These are phyloP conservation scores for Bettongia penicillata DNA, from an alignment of 2,113 vertebrate genomes.

Conservation along the genomic window DNA sequence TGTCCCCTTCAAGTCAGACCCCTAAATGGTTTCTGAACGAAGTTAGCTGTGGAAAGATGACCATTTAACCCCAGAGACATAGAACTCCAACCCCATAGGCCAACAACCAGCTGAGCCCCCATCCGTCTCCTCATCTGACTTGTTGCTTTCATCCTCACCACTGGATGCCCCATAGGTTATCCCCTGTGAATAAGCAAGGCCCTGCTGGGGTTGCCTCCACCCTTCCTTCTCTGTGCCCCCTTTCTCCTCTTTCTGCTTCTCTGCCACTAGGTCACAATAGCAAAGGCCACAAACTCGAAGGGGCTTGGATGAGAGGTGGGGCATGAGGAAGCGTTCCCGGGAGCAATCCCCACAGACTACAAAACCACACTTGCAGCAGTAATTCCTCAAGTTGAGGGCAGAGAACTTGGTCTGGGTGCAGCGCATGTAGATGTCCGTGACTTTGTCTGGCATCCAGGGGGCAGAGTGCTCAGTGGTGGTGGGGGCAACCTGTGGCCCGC, in stretches of 20 bases:
- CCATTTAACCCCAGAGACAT: constrained; percentile 82
- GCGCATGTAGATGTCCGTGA: constrained; percentile 93
- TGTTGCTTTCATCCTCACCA: constrained; percentile 81
- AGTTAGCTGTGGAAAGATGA: constrained; percentile 87
- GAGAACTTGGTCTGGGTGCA: constrained; percentile 89
- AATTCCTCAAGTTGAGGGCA: constrained; percentile 89
- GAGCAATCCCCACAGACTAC: constrained; percentile 92
- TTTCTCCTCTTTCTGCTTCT: constrained; percentile 75
- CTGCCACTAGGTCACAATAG: constrained; percentile 79
- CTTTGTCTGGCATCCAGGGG: constrained; percentile 91
- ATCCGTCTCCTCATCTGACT: constrained; percentile 80
- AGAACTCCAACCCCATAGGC: constrained; percentile 83
- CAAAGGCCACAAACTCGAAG: constrained; percentile 89
- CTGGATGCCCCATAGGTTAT: constrained; percentile 80
- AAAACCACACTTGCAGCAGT: constrained; percentile 94
- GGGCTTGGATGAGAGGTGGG: constrained; percentile 87
- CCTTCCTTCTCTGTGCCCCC: constrained; percentile 53
- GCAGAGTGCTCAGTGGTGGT: constrained; percentile 82
- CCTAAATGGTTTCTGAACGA: neutral
- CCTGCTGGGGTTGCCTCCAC: neutral
- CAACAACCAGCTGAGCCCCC: constrained; percentile 75
- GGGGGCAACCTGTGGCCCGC: constrained; percentile 64
- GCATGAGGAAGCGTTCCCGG: constrained; percentile 86
- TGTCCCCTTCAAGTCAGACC: neutral
- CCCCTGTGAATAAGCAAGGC: neutral